phyloP scores from a whole-genome alignment of 92 coral and sea anemone genomes.

The Zoanthus gigantus region DNA sequence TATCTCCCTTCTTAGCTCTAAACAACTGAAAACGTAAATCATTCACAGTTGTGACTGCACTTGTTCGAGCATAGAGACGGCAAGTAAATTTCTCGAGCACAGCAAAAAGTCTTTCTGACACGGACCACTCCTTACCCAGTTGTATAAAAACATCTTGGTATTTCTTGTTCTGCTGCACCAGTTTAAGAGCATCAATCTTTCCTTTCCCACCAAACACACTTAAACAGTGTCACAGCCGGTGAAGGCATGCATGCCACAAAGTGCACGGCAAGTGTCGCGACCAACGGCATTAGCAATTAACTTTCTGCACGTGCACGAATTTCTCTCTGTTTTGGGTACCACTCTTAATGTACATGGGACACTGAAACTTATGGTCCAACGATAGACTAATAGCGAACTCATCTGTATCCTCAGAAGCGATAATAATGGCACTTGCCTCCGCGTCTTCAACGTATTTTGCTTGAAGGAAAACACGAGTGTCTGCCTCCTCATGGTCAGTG shows the following conservation, averaged over 20 bases:
- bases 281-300: slow-evolving; percentile 49
- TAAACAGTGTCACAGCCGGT: slow-evolving; percentile 64
- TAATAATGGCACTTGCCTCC: slow-evolving; percentile 44
- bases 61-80: slow-evolving; percentile 49
- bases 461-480: slow-evolving; percentile 52
- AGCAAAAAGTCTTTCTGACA: slow-evolving; percentile 44
- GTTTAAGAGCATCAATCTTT: slow-evolving; percentile 50
- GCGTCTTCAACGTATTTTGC: slow-evolving; percentile 53
- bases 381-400: slow-evolving; percentile 44
- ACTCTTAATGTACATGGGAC: slow-evolving; percentile 51
- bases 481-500: slow-evolving; percentile 59
- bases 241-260: slow-evolving; percentile 58
- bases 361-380: slow-evolving; percentile 38
- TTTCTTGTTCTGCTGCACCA: slow-evolving; percentile 39
- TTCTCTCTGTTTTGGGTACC: slow-evolving; percentile 48
- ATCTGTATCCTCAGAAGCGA: slow-evolving; percentile 57
- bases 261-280: slow-evolving; percentile 13
- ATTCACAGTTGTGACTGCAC: slow-evolving; percentile 46
- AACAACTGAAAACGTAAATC: slow-evolving; percentile 59
- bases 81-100: slow-evolving; percentile 57
- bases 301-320: slow-evolving; percentile 9
- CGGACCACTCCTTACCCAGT: slow-evolving; percentile 57
- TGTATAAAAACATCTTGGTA: slow-evolving; percentile 27
- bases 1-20: slow-evolving; percentile 66
- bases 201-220: slow-evolving; percentile 67